Percentiles rank a stretch among this genome's conserved stretches.
Conservation (phyloP, 2,113 vertebrate species). For the Platichthys flesus region DNA sequence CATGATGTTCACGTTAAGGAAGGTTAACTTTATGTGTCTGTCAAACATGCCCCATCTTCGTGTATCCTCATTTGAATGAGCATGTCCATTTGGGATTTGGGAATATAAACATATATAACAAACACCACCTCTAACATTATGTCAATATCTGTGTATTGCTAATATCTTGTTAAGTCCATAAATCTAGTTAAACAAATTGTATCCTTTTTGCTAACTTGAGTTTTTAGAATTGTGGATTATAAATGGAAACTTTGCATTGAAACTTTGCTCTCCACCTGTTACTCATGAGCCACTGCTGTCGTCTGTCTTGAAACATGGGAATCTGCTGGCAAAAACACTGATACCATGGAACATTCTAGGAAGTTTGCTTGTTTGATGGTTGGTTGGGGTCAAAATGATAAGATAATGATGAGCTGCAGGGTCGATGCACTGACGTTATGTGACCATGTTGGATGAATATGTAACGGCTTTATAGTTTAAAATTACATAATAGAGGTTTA, state of each 20-base stretch:
- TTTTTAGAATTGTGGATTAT: no score
- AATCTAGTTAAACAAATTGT: neutral
- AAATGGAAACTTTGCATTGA: neutral
- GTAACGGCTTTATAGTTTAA: neutral
- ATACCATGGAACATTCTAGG: conserved; percentile 38
- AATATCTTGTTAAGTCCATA: no score
- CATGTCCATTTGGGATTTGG: no score
- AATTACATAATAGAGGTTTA: neutral
- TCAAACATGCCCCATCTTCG: no score
- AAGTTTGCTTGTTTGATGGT: conserved; percentile 32
- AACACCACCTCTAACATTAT: neutral
- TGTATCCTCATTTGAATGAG: no score
- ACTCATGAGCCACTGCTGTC: neutral
- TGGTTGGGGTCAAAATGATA: conserved; percentile 26
- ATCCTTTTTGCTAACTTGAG: no score
- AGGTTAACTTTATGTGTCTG: no score
- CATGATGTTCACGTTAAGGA: no score
- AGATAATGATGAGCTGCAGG: conserved; percentile 40
- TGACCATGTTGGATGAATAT: neutral
- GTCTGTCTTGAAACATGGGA: neutral
- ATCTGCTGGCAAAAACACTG: conserved; percentile 4
- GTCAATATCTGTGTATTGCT: no score
- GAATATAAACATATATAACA: no score
- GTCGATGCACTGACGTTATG: conserved; percentile 20
- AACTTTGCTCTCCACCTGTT: neutral